Base-by-base conservation (phyloP, 2,888 invertebrate genomes). In the Oligia latruncula region DNA sequence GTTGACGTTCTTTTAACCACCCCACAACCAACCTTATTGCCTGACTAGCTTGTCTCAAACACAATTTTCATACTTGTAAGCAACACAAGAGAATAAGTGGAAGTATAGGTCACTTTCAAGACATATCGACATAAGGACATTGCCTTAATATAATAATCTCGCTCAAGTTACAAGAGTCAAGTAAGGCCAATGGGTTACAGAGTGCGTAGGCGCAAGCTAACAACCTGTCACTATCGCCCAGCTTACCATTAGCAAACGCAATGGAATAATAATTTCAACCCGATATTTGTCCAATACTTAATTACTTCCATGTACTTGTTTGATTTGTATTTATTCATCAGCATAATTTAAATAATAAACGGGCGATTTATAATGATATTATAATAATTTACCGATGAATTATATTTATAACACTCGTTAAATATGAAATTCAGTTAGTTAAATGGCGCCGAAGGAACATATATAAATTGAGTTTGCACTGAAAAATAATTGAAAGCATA, bases 231-330 rank as follows among this genome's bases (percentile, higher is more conserved):
- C 83, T 80, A 71, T 83, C 6, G 62, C 46, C 35, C 73, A 73
- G 80, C 77, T 86, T 86, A 86, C 83, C 85, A 85, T 85, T 85
- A 85, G 86, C 83, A 73, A 85, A 80, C 68, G 77, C 86, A 80
- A 83, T 77, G 67, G 70, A 86, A 86, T 85, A 79, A 86, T 85
- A 76, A 85, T 86, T 86, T 75, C 66, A 75, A 86, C 68, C 35
- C 72, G 70, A 85, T 86, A 86, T 85, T 82, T 77, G 86, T 80
- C 62, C 58, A 23, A 60, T 73, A 79, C 58, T 85, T 85, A 85
- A 86, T 83, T 79, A 83, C 52, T 55, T 78, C 23, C 60, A 77
- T 73, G 70, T 67, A 73, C 83, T 83, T 72, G 29, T 71, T 77
- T 55, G 64, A 84, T 77, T 76, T 74, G 71, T 60, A 60, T 11